Base-by-base conservation (phyloP, 1,140 invertebrate genomes). In the Oppia nitens region DNA sequence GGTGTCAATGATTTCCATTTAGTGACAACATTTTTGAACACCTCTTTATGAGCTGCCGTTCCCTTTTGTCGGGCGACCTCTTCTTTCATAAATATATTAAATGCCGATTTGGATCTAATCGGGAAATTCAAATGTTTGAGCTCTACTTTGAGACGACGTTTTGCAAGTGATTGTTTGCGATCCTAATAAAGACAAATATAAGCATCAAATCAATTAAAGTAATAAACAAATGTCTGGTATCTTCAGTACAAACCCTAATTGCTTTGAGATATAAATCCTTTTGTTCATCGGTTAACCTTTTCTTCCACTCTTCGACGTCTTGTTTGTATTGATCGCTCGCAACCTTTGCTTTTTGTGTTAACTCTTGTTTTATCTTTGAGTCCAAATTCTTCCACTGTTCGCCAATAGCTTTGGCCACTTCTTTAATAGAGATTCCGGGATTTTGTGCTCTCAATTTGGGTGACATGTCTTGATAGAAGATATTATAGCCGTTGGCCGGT, bases 71-170 rank as follows among this genome's bases (percentile, higher is more conserved):
- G 12, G 14, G 17, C 3, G 11, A 57, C 3, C 20, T 49, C 3
- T 6, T 52, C 50, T 24, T 47, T 40, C 9, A 57, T 24, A 45
- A 49, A 57, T 17, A 57, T 27, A n/a, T 27, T 49, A 47, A 49
- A 57, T 9, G 47, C 14, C 11, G 56, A 57, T 2, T n/a, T 4
- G 25, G 56, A 24, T 21, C 50, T 17, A 32, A 27, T 57, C 27
- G 56, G 56, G 25, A 48, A 57, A 24, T 57, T 49, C 26, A 57
- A 45, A 32, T 57, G 20, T 14, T 47, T 40, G 9, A 57, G 29
- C 32, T 57, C 11, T 17, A 14, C 24, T n/a, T 57, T 57, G 12
- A 57, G 27, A 32, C 56, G 45, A n/a, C n/a, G 26, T 40, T 17
- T 40, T 6, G 32, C 32, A 9, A 40, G 32, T 6, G 32, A 40